Evolutionary conservation across 2,113 vertebrate species (phyloP).

Genomic region (Grammomys surdaster): DNA sequence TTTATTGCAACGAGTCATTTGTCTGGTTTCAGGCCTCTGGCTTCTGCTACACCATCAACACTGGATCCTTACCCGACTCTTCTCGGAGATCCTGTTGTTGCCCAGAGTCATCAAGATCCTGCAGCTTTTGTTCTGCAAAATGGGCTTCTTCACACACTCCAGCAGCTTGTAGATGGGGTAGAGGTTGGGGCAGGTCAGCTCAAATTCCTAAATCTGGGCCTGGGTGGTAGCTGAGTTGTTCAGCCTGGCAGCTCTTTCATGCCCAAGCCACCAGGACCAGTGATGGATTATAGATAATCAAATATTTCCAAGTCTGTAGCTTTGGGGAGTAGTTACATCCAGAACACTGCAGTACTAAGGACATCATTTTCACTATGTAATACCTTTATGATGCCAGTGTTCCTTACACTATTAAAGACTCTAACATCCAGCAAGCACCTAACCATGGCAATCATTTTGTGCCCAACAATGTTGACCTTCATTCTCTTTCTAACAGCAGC

Average conservation of each 20-base stretch:
- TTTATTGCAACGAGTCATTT: not conserved
- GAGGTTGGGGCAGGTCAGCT: not conserved
- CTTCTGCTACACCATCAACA: not conserved
- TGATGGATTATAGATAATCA: not conserved
- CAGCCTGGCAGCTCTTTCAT: not conserved
- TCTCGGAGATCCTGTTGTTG: not conserved
- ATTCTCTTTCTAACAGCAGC: slow-evolving; percentile 40
- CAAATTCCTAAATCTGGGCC: not conserved
- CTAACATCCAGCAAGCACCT: not conserved
- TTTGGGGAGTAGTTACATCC: not conserved
- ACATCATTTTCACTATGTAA: not conserved
- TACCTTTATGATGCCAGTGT: not conserved
- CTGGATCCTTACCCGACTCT: not conserved
- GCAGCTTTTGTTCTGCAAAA: not conserved
- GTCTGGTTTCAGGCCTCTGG: not conserved
- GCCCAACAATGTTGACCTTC: slow-evolving; percentile 15
- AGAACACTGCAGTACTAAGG: not conserved
- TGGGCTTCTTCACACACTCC: not conserved
- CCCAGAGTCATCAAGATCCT: not conserved
- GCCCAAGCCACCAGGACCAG: not conserved
- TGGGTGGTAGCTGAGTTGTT: not conserved
- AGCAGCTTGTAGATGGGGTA: not conserved
- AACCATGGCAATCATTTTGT: slow-evolving; percentile 48
- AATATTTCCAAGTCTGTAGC: not conserved
- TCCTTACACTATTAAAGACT: not conserved